A percentile compares a stretch with the other conserved stretches of the same genome.
These are phyloP conservation scores for Cybosia mesomella DNA, from an alignment of 2,888 invertebrate genomes.

Conservation along the genomic window DNA sequence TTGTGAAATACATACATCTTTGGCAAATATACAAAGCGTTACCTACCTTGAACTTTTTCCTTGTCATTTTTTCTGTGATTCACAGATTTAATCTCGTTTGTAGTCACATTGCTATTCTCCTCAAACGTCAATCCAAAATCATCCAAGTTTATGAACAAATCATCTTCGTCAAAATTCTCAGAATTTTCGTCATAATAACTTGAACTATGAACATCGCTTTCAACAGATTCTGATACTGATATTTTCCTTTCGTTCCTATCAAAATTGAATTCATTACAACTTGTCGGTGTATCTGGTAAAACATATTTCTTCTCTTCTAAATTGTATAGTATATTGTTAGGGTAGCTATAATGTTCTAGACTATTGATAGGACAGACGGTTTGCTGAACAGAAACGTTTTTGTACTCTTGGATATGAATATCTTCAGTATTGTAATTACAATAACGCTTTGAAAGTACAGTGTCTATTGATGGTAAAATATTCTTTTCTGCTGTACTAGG, in stretches of 20 bases:
- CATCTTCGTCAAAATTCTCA: constrained; percentile 80
- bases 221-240: constrained; percentile 79
- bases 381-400: constrained; percentile 50
- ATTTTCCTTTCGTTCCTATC: constrained; percentile 74
- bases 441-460: constrained; percentile 78
- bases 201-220: constrained; percentile 79
- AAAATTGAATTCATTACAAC: constrained; percentile 78
- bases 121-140: constrained; percentile 79
- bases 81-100: constrained; percentile 46
- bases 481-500: constrained; percentile 66
- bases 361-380: constrained; percentile 61
- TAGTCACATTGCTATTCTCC: constrained; percentile 62
- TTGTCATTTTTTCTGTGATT: constrained; percentile 65
- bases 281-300: constrained; percentile 79
- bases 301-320: constrained; percentile 75
- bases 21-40: background rate
- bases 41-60: constrained; percentile 73
- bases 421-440: constrained; percentile 69
- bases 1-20: too few relatives aligned
- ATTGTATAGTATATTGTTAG: constrained; percentile 79
- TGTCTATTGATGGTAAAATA: constrained; percentile 80
- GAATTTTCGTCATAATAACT: constrained; percentile 81
- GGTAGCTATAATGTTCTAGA: constrained; percentile 81
- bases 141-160: constrained; percentile 80
- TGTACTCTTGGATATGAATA: constrained; percentile 53